These are phyloP conservation scores for Dioctria rufipes DNA, from an alignment of 2,888 invertebrate species.

Conservation along the genomic window DNA sequence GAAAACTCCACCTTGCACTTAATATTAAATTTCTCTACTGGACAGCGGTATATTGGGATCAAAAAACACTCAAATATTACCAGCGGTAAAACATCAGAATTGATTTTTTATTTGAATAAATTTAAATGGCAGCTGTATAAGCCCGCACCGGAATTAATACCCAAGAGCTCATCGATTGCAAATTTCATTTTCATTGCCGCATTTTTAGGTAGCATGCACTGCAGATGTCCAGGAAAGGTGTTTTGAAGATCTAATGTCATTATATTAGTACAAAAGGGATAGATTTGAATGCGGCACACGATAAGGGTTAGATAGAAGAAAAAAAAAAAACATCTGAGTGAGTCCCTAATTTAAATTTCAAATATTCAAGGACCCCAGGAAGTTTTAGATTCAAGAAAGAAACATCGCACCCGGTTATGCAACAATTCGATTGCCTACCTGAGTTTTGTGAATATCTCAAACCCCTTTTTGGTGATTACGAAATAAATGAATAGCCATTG, in stretches of 20 bases:
- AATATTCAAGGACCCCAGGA: constrained; percentile 54
- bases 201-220: constrained; percentile 60
- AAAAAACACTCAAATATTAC: background rate
- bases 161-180: constrained; percentile 58
- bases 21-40: too few species aligned
- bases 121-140: constrained; percentile 18
- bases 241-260: constrained; percentile 56
- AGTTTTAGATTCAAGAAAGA: constrained; percentile 40
- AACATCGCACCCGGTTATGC: constrained; percentile 46
- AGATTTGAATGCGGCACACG: constrained; percentile 57
- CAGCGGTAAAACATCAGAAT: background rate
- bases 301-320: constrained; percentile 54
- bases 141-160: constrained; percentile 18
- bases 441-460: background rate
- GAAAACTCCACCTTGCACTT: too few species aligned
- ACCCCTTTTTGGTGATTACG: background rate
- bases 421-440: constrained; percentile 54
- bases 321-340: constrained; percentile 17
- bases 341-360: constrained; percentile 57
- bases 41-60: too few species aligned
- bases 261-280: constrained; percentile 39
- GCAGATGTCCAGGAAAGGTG: constrained; percentile 68
- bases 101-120: constrained; percentile 7
- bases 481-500: constrained; percentile 1
- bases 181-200: constrained; percentile 60